Base-by-base conservation (phyloP, 2,113 vertebrate genomes). In the Pollachius pollachius region DNA sequence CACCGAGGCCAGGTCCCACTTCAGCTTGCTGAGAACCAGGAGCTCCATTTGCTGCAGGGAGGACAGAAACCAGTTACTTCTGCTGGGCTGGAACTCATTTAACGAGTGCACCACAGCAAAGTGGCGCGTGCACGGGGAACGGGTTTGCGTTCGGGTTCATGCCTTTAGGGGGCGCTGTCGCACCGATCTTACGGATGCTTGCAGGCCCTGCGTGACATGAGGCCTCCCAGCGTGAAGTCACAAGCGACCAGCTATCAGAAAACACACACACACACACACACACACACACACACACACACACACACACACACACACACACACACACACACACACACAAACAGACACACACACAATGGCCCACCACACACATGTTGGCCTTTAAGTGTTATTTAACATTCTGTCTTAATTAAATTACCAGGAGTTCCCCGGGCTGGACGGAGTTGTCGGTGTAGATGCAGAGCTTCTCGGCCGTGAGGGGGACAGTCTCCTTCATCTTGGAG, bases 401-500 rank as follows among this genome's bases (percentile, higher is more conserved):
- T 70, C 62, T 75, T 21, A 77, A 76, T 23, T 73, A 64, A 80
- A 89, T 94, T 95, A 98, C 97, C 96, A 97, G 94, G 86, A 98
- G 92, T 83, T 99, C 97, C 30, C 93, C 90, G 13, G 96, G 95
- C 70, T 90, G 93, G 84, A 98, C 94, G 70, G 96, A 98, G 91
- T 98, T 96, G 92, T 98, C 96, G 4, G 96, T 98, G 91, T 98
- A 99, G 91, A 98, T 95, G 83, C 97, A 97, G 82, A 99, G 85
- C 88, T 98, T 98, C 86, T 98, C 97, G 3, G 96, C 96, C 8
- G 96, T 98, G 82, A 99, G 84, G 70, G 96, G 97, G 74, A 98
- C 94, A 4, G 97, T 98, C 88, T 99, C 97, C 94, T 98, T 98
- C 96, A 99, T 98, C 92, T 98, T 99, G 62, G 97, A 99, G 69